phyloP scores from a whole-genome alignment of 2,113 vertebrate genomes.

The Andinoacara biseriatus region DNA sequence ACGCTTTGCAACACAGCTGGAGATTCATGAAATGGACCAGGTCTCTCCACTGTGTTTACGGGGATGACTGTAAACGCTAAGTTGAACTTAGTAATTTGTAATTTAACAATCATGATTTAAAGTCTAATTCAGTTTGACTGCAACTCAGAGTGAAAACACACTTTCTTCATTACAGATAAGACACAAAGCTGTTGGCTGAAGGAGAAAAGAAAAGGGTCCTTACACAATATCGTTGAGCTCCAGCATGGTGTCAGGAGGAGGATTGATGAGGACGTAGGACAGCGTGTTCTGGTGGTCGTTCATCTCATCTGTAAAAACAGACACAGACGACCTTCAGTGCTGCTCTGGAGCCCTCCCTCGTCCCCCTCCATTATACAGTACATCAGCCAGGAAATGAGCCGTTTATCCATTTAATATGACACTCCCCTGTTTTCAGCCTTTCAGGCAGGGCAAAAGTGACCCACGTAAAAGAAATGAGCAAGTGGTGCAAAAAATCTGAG shows the following conservation, averaged over 20 bases:
- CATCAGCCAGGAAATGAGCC: conserved; percentile 46
- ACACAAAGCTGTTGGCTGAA: not conserved
- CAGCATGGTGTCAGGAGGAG: conserved; percentile 92
- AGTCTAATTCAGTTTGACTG: not conserved
- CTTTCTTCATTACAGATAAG: not conserved
- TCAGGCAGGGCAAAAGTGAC: not conserved
- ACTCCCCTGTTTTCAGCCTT: not conserved
- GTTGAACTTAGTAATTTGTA: not conserved
- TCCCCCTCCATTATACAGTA: conserved; percentile 27
- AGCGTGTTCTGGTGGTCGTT: conserved; percentile 97
- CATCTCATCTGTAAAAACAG: conserved; percentile 89
- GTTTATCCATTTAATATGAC: conserved; percentile 12
- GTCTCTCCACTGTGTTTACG: not conserved
- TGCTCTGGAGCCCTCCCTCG: not conserved
- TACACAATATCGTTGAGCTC: conserved; percentile 96
- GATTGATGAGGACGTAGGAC: conserved; percentile 97
- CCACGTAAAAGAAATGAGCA: not conserved
- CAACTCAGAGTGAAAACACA: not conserved
- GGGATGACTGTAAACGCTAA: not conserved
- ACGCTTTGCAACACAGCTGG: not conserved
- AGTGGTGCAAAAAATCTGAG: not conserved
- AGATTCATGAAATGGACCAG: not conserved
- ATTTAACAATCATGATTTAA: not conserved
- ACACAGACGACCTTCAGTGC: conserved; percentile 47
- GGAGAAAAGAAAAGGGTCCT: conserved; percentile 50